These are phyloP conservation scores for Lipophrys pholis DNA, from an alignment of 2,113 vertebrate genomes.

Conservation along the genomic window DNA sequence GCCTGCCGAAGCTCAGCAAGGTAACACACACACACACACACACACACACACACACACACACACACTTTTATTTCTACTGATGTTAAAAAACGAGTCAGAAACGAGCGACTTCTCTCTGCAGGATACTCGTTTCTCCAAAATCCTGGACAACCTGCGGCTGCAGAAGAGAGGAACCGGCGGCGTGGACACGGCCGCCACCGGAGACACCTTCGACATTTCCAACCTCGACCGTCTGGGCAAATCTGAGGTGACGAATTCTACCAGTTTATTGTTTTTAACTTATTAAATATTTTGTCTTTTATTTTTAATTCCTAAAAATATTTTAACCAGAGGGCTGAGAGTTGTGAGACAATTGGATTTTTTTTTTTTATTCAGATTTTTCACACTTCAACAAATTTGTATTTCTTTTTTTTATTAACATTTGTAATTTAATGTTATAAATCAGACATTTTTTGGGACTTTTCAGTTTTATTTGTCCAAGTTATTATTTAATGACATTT, in stretches of 20 bases:
- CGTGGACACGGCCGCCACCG: constrained; percentile 90
- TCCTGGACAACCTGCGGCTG: constrained; percentile 91
- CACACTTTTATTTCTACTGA: neutral
- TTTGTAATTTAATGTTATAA: too few relatives aligned
- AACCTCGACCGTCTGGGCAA: constrained; percentile 93
- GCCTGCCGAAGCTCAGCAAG: constrained; percentile 90
- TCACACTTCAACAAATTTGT: too few relatives aligned
- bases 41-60: too few relatives aligned
- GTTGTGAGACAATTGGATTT: too few relatives aligned
- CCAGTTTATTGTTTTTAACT: too few relatives aligned
- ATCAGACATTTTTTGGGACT: too few relatives aligned
- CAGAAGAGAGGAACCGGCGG: constrained; percentile 94
- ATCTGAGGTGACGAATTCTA: constrained; percentile 86
- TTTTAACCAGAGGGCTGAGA: too few relatives aligned
- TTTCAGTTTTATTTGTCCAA: too few relatives aligned
- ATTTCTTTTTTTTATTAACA: too few relatives aligned
- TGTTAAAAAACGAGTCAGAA: neutral
- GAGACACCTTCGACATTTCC: constrained; percentile 92
- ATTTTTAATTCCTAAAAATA: too few relatives aligned
- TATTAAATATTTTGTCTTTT: neutral
- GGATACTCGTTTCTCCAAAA: constrained; percentile 91
- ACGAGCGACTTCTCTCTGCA: constrained; percentile 43
- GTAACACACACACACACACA: constrained; percentile 66
- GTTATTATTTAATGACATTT: too few relatives aligned
- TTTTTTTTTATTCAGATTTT: too few relatives aligned